Conservation (phyloP, 2,113 vertebrate species). For the Archilochus colubris region DNA sequence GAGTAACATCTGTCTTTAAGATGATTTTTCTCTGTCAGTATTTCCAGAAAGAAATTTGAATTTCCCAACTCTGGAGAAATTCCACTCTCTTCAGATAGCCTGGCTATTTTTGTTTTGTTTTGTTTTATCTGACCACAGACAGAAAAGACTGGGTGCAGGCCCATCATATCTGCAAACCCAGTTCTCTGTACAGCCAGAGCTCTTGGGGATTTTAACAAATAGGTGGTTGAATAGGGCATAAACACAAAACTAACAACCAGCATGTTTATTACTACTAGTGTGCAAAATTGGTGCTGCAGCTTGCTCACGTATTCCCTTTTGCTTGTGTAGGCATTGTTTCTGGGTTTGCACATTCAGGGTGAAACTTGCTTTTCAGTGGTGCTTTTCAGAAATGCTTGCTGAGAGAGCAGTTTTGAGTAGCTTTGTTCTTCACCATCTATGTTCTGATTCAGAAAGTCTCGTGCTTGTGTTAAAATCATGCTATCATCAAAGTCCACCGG, state of each 20-base stretch:
- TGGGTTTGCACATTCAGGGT: neutral
- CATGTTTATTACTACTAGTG: neutral
- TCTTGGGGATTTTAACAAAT: neutral
- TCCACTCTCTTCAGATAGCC: rapidly evolving
- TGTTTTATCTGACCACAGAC: neutral
- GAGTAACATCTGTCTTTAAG: neutral
- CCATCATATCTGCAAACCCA: neutral
- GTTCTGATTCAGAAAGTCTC: neutral
- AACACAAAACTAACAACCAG: neutral
- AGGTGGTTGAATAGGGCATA: neutral
- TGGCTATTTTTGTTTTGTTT: neutral
- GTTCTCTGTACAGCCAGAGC: neutral
- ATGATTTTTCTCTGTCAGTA: neutral
- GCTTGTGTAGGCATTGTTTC: neutral
- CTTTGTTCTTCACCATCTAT: neutral
- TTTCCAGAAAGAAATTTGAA: neutral
- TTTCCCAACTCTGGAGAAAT: neutral
- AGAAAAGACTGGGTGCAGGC: neutral
- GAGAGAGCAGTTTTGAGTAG: neutral
- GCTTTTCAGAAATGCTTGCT: neutral
- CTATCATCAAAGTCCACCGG: neutral
- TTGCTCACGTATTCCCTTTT: neutral
- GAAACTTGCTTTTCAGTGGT: neutral
- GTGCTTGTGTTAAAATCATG: neutral
- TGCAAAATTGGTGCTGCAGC: neutral